Base-by-base conservation (phyloP, 2,888 invertebrate species). In the Chaitophorus viminalis region DNA sequence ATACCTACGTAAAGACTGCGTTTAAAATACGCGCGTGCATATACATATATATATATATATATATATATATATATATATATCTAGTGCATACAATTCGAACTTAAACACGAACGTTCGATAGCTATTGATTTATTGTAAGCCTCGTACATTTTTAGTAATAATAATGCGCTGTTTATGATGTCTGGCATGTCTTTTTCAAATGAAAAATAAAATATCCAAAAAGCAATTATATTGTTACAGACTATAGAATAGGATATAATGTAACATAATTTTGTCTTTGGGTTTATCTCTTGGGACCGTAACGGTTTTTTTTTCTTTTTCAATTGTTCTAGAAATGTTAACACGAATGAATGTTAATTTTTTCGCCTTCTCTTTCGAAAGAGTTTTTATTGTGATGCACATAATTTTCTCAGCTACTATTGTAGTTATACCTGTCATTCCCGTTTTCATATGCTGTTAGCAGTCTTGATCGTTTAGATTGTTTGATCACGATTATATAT, bases 401-500 rank as follows among this genome's bases (percentile, higher is more conserved):
- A 83, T 60, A 4, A 83, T 74, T 72, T 72, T 72, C 33, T 72
- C 18, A 29, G n/a, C 36, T 52, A 72, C 9, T 29, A 52, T 52
- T 72, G 60, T 36, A 60, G 33, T 21, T 33, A 75, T 65, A 83
- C 74, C 39, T 84, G 75, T 65, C 65, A 39, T 65, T 84, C 39
- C 17, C 4, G 65, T 65, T 46, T 17, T 29, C 39, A 39, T 74
- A 29, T 31, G 60, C 36, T 6, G 29, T 39, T 25, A 68, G 65
- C 21, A 46, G 31, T 76, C 39, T 31, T 31, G 39, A 31, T 25
- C 1, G 17, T 65, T 84, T 68, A 65, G 83, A 65, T 65, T 75
- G 29, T 83, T 75, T 65, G 83, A 75, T 75, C 83, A 75, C 75
- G 83, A 83, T n/a, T 60, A 60, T 21, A 31, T 46, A n/a, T 29